Evolutionary conservation across 1,140 invertebrate species (phyloP).

Genomic region (Diabrotica virgifera): DNA sequence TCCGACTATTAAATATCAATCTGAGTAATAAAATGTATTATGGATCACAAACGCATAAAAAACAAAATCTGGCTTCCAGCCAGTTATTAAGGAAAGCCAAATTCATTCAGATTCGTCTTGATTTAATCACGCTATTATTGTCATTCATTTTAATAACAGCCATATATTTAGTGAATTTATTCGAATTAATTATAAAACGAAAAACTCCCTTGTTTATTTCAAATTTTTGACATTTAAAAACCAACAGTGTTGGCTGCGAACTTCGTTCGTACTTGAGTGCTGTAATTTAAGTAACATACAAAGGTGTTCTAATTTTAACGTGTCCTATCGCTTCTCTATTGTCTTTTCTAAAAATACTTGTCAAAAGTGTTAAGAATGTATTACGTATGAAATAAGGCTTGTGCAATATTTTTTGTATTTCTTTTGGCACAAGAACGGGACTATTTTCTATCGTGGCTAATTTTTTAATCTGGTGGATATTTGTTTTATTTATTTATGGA

Average conservation of each 20-base stretch:
- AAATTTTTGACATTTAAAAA: constrained; percentile 3
- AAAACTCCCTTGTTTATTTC: not conserved
- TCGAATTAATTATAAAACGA: too few relatives aligned
- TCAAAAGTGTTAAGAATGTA: constrained; percentile 10
- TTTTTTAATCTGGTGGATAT: too few relatives aligned
- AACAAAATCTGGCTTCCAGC: too few relatives aligned
- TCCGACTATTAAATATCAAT: too few relatives aligned
- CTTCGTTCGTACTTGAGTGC: not conserved
- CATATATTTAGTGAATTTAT: too few relatives aligned
- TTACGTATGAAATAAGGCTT: constrained; percentile 1
- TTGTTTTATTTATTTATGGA: too few relatives aligned
- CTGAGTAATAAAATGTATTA: too few relatives aligned
- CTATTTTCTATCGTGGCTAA: not conserved
- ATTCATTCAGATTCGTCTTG: too few relatives aligned
- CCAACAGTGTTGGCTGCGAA: not conserved
- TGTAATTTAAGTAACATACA: constrained; percentile 5
- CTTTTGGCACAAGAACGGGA: not conserved
- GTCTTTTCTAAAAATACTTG: constrained; percentile 18
- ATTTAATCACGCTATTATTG: too few relatives aligned
- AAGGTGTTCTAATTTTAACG: constrained; percentile 15
- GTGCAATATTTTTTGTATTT: not conserved
- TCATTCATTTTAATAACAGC: too few relatives aligned
- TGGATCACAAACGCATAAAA: too few relatives aligned
- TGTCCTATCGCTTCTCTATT: constrained; percentile 15
- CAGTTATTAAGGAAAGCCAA: too few relatives aligned